Evolutionary conservation across 2,113 vertebrate genomes (phyloP).

Genomic region (Passer domesticus): DNA sequence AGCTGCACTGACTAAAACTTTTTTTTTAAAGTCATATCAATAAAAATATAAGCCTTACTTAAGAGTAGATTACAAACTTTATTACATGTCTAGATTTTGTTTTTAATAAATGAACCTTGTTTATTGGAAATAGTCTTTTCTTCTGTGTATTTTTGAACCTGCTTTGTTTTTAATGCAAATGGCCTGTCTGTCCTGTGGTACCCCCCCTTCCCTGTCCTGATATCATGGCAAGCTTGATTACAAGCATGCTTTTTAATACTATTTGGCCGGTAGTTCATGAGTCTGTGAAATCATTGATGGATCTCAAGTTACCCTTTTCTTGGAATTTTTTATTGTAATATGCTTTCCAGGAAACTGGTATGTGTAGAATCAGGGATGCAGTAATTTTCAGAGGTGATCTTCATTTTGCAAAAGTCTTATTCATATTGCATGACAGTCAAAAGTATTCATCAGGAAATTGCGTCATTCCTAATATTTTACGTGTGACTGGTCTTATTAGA

Average conservation of each 20-base stretch:
- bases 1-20: not conserved
- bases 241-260: not conserved
- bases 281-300: not conserved
- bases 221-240: not conserved
- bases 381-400: not conserved
- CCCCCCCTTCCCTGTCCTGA: accelerated
- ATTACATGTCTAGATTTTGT: not conserved
- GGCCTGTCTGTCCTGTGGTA: not conserved
- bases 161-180: not conserved
- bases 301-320: not conserved
- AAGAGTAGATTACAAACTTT: not conserved
- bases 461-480: not conserved
- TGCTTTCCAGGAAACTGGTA: not conserved
- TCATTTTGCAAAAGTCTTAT: not conserved
- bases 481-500: not conserved
- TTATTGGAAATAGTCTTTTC: not conserved
- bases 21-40: not conserved
- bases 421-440: not conserved
- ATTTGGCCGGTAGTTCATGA: not conserved
- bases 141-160: not conserved
- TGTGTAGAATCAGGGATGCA: not conserved
- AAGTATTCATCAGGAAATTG: not conserved
- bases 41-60: not conserved
- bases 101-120: not conserved
- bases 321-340: not conserved